A percentile compares a stretch with the other conserved stretches of the same genome.
Conservation (phyloP, 2,888 invertebrate genomes). For the Tanytarsus gracilentus region DNA sequence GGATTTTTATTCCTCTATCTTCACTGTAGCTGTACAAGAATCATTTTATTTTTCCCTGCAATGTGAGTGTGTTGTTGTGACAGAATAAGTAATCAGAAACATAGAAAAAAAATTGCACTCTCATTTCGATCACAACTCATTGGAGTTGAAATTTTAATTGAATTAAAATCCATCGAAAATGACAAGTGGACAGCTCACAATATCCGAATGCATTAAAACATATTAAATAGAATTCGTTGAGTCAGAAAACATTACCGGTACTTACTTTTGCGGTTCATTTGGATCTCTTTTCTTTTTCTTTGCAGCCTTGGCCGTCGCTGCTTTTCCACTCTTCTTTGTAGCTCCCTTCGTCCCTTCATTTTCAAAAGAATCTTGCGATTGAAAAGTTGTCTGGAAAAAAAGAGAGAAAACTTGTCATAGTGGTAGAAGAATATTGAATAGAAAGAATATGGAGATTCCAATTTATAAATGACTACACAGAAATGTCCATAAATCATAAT, state of each 20-base stretch:
- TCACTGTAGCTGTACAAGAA: neutral
- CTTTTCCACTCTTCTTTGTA: slow-evolving; percentile 55
- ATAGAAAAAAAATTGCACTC: neutral
- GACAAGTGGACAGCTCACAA: neutral
- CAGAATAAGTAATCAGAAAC: neutral
- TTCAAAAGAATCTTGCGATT: neutral
- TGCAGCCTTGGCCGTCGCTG: slow-evolving; percentile 74
- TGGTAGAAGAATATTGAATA: neutral
- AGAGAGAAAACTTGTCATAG: slow-evolving; percentile 11
- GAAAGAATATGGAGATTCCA: slow-evolving; percentile 7
- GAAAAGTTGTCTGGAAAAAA: slow-evolving; percentile 19
- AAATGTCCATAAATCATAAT: slow-evolving; percentile 28
- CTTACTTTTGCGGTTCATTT: slow-evolving; percentile 92
- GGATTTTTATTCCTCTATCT: slow-evolving; percentile 14
- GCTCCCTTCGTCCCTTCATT: slow-evolving; percentile 30
- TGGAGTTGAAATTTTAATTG: slow-evolving; percentile 21
- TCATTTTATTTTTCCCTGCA: no score
- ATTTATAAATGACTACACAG: slow-evolving; percentile 22
- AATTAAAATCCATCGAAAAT: slow-evolving; percentile 1
- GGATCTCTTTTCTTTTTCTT: slow-evolving; percentile 75
- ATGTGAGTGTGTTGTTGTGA: no score
- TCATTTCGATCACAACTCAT: slow-evolving; percentile 10
- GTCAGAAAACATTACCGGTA: slow-evolving; percentile 31
- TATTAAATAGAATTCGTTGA: no score
- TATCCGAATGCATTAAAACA: neutral